Evolutionary conservation across 2,888 invertebrate species (phyloP), one percentile per base, ranked within the genome.

Genomic region (Papilio gigon): DNA sequence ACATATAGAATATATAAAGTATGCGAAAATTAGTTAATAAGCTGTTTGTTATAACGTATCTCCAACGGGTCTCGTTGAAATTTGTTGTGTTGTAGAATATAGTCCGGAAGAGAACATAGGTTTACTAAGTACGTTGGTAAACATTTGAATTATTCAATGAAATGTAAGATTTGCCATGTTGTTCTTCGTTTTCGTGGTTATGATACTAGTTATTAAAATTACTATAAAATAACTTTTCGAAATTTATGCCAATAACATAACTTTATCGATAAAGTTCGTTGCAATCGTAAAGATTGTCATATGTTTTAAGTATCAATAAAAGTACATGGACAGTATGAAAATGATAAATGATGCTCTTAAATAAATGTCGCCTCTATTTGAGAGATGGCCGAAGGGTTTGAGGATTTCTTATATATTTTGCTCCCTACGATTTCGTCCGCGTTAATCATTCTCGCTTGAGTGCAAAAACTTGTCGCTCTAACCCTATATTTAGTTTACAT

Each of bases 401-500:
- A 60, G 22, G 11, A 59, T 50, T 59, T 47, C 68, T 50, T 58
- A 63, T 58, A 59, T 37, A 53, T 64, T 47, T 60, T 59, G n/a
- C 27, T 22, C 64, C 20, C 63, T 60, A 40, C 30, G 12, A 11
- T 44, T 64, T 35, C 22, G 22, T 61, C 60, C 60, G 63, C 59
- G 64, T 89, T 88, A 86, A 88, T 88, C 88, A 87, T 85, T 84
- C 80, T 82, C 82, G 79, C 79, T 78, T 84, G 82, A 90, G 90
- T 90, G 90, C 86, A 74, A 84, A 90, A 80, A 82, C 84, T 75
- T 90, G 90, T 90, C 77, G 78, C 74, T 72, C 71, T 12, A 25
- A 47, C 50, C 22, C 22, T 30, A 37, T 50, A 50, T 58, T 65
- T 50, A 64, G 65, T 47, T 65, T 60, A 40, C 68, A 68, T 67